Percentiles rank a stretch among this genome's conserved stretches.
These are phyloP conservation scores for Lissocephala sabroskyi DNA, from an alignment of 2,888 invertebrate genomes.

Conservation along the genomic window DNA sequence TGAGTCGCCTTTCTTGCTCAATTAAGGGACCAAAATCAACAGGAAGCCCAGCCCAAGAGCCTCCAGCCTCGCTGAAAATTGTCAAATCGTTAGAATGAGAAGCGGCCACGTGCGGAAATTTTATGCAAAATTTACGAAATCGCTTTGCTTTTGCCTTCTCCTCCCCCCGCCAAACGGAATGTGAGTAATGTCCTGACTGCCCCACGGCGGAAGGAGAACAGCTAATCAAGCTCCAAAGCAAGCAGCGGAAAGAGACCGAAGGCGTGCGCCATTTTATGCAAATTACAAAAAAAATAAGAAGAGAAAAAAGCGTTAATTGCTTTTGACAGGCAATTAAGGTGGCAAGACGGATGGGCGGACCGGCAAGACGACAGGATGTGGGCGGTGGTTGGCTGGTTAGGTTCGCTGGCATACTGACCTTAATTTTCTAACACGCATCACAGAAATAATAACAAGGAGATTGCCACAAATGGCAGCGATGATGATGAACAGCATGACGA, in stretches of 20 bases:
- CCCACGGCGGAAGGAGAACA: neutral
- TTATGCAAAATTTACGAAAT: constrained; percentile 59
- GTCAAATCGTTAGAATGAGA: too few relatives aligned
- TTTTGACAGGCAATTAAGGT: constrained; percentile 52
- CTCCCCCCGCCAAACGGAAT: too few relatives aligned
- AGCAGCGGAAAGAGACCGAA: neutral
- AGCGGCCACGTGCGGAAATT: constrained; percentile 48
- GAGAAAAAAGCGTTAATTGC: constrained; percentile 40
- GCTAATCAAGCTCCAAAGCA: too few relatives aligned
- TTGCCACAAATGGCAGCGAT: constrained; percentile 92
- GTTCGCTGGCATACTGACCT: constrained; percentile 61
- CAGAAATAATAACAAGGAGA: constrained; percentile 88
- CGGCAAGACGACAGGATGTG: neutral
- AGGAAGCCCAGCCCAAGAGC: constrained; percentile 2
- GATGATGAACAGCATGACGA: constrained; percentile 91
- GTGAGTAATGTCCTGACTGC: too few relatives aligned
- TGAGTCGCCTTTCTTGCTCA: too few relatives aligned
- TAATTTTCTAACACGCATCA: constrained; percentile 82
- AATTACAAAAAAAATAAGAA: constrained; percentile 25
- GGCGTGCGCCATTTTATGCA: constrained; percentile 40
- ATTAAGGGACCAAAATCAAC: neutral
- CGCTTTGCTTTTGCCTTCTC: too few relatives aligned
- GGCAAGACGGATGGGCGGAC: neutral
- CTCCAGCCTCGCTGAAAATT: too few relatives aligned
- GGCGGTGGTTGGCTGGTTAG: neutral